Evolutionary conservation across 2,888 invertebrate species (phyloP), one percentile per base, ranked within the genome.

Genomic region (Hylaea fasciaria): DNA sequence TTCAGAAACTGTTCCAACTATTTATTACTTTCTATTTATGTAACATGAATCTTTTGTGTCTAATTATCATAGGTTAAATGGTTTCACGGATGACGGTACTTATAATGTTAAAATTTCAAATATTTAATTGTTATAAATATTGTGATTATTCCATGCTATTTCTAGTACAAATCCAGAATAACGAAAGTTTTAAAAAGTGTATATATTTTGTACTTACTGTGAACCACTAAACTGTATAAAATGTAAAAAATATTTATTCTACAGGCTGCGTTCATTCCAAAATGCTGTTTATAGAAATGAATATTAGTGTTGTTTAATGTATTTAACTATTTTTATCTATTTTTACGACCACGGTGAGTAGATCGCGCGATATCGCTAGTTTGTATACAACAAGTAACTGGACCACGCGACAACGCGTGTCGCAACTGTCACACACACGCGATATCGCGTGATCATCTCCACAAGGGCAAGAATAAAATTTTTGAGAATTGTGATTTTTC

Each of bases 401-500:
- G 22, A 5, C 22, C 22, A 22, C 22, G 22, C 5, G 22, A 22
- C 22, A n/a, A 22, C 22, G 22, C 22, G 22, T 22, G 22, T 22
- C 3, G 22, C 22, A 22, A 22, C 22, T 22, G 22, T 22, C 22
- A 32, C n/a, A 11, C 3, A 32, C 5, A 32, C 32, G 32, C 37
- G 37, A 37, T n/a, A 12, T 56, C 43, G 44, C 16, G 16, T 39
- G 49, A 28, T 32, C 44, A 44, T 47, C 9, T 4, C 9, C 17
- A 29, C 32, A 5, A 41, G 12, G 39, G 11, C 29, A 0, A 11
- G 0, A 46, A 50, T 50, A 58, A 43, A 14, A 48, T 45, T 32
- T 22, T 59, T 54, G 37, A 48, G 16, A 13, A 55, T 41, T 48
- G 61, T 56, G 61, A 61, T 61, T 47, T 32, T 40, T 52, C 47